Evolutionary conservation across 2,797 vertebrate species (phyloP).

Genomic region (Molossus molossus): DNA sequence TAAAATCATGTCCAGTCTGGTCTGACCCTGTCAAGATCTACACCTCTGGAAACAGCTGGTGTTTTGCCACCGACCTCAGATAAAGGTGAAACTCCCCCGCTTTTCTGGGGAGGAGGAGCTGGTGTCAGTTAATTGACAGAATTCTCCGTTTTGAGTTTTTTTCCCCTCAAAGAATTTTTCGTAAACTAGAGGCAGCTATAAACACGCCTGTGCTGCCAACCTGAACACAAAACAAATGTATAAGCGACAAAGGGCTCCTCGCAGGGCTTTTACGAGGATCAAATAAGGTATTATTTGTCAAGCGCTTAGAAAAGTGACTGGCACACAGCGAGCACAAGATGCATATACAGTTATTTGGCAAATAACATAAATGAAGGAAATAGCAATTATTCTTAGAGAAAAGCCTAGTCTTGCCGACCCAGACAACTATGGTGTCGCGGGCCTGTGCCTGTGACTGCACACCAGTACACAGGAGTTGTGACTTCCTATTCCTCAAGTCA

Average conservation of each 20-base stretch:
- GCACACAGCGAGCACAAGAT: neutral
- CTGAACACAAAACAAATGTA: neutral
- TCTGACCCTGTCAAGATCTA: neutral
- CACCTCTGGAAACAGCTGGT: neutral
- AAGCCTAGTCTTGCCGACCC: neutral
- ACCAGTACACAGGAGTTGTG: neutral
- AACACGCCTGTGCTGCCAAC: neutral
- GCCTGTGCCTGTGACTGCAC: accelerated
- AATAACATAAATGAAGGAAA: slow-evolving; percentile 14
- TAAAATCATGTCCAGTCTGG: neutral
- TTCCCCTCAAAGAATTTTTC: neutral
- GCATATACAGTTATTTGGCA: neutral
- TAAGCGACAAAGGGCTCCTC: neutral
- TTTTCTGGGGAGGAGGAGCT: neutral
- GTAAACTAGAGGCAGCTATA: slow-evolving; percentile 34
- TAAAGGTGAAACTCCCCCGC: neutral
- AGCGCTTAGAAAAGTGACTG: neutral
- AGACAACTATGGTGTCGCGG: neutral
- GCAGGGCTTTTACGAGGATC: neutral
- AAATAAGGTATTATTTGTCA: neutral
- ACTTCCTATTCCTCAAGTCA: slow-evolving; percentile 1
- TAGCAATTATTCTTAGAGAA: neutral
- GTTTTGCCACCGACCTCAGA: neutral
- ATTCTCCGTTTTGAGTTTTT: slow-evolving; percentile 12
- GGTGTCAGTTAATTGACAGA: neutral